A percentile compares a stretch with the other conserved stretches of the same genome.
These are phyloP conservation scores for Acrocephalus kingi DNA, from an alignment of 2,113 vertebrate species.

Conservation along the genomic window DNA sequence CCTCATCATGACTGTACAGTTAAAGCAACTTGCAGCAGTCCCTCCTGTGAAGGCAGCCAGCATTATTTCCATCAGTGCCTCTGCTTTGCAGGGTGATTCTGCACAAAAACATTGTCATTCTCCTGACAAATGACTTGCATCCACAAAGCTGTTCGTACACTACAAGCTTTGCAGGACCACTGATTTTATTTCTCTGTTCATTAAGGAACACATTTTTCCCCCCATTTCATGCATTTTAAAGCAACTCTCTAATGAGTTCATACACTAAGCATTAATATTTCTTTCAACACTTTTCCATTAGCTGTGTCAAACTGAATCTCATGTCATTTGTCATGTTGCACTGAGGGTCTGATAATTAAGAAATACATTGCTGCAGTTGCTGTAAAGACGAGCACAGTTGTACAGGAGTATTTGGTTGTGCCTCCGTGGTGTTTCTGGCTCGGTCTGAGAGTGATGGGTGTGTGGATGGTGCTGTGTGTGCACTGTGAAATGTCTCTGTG, in stretches of 20 bases:
- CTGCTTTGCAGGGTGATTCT: neutral
- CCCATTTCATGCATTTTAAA: conserved; percentile 22
- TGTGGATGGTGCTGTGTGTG: neutral
- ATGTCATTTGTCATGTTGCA: neutral
- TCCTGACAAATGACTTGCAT: neutral
- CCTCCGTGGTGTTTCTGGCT: neutral
- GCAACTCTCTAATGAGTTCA: conserved; percentile 1
- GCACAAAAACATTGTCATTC: neutral
- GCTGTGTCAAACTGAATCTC: neutral
- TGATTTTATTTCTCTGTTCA: neutral
- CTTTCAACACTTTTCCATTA: conserved; percentile 23
- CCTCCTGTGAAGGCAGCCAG: neutral
- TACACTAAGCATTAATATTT: neutral
- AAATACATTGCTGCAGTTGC: neutral
- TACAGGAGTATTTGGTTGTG: neutral
- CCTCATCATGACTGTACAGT: neutral
- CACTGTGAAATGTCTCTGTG: neutral
- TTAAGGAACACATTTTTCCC: neutral
- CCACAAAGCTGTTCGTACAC: neutral
- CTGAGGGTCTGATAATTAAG: neutral
- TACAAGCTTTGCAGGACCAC: neutral
- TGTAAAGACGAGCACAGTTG: neutral
- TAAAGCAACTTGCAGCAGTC: neutral
- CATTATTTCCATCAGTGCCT: neutral
- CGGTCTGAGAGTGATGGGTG: accelerated